Conservation (phyloP, 2,113 vertebrate genomes). For the Poeciliopsis occidentalis region DNA sequence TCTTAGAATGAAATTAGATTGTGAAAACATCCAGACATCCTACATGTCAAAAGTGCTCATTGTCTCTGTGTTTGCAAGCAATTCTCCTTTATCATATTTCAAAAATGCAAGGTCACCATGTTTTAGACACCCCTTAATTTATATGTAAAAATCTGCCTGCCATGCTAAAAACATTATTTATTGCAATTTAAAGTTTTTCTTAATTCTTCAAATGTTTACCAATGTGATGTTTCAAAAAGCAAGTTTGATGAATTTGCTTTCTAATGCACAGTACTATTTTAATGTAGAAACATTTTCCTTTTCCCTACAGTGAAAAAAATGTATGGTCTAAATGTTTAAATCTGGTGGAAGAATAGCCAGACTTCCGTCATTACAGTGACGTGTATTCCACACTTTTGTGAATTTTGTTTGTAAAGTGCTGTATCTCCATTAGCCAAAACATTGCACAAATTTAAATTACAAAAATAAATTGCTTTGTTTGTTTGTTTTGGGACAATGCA, state of each 20-base stretch:
- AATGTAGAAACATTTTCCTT: too few species aligned
- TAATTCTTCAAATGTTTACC: constrained; percentile 48
- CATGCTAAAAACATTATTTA: background rate
- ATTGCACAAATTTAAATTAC: too few species aligned
- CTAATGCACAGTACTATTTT: too few species aligned
- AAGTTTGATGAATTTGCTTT: background rate
- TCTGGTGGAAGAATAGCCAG: too few species aligned
- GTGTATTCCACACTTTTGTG: background rate
- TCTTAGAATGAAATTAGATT: constrained; percentile 31
- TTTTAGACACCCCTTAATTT: background rate
- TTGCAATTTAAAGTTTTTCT: constrained; percentile 1
- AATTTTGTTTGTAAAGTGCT: background rate
- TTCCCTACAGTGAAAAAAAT: too few species aligned
- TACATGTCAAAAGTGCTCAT: background rate
- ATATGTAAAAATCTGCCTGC: background rate
- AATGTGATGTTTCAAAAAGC: background rate
- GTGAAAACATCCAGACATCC: background rate
- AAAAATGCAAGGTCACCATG: background rate
- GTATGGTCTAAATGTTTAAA: too few species aligned
- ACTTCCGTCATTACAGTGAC: too few species aligned
- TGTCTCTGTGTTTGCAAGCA: background rate
- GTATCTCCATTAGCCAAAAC: too few species aligned
- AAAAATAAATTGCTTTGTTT: too few species aligned
- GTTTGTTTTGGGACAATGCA: too few species aligned
- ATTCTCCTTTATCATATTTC: background rate